Conservation (phyloP, 2,113 vertebrate genomes). For the Damaliscus lunatus region DNA sequence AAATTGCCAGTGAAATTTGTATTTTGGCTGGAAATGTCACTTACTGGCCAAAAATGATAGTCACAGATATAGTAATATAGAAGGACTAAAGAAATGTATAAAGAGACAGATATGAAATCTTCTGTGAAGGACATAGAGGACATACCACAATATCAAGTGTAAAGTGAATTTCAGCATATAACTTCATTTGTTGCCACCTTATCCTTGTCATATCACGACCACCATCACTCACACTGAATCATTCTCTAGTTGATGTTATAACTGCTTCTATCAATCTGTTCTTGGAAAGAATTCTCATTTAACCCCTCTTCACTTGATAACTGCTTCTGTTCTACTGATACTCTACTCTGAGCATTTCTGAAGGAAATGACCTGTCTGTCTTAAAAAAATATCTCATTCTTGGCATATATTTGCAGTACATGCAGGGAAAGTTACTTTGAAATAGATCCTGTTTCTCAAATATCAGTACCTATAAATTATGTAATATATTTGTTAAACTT, state of each 20-base stretch:
- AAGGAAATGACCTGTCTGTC: conserved; percentile 3
- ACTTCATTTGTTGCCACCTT: not conserved
- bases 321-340: not conserved
- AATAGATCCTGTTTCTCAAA: not conserved
- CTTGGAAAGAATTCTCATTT: not conserved
- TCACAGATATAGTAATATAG: not conserved
- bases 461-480: not conserved
- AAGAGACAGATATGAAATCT: not conserved
- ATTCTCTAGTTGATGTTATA: conserved; percentile 3
- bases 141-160: not conserved
- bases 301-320: not conserved
- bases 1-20: not conserved
- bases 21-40: not conserved
- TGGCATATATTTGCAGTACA: not conserved
- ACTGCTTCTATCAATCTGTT: conserved; percentile 10
- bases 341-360: not conserved
- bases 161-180: not conserved
- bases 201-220: not conserved
- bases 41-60: not conserved
- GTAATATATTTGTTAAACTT: not conserved
- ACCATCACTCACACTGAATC: not conserved
- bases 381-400: not conserved
- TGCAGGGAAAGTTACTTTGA: not conserved
- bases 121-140: not conserved
- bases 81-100: not conserved